Evolutionary conservation across 2,888 invertebrate genomes (phyloP).

Genomic region (Aromia moschata): DNA sequence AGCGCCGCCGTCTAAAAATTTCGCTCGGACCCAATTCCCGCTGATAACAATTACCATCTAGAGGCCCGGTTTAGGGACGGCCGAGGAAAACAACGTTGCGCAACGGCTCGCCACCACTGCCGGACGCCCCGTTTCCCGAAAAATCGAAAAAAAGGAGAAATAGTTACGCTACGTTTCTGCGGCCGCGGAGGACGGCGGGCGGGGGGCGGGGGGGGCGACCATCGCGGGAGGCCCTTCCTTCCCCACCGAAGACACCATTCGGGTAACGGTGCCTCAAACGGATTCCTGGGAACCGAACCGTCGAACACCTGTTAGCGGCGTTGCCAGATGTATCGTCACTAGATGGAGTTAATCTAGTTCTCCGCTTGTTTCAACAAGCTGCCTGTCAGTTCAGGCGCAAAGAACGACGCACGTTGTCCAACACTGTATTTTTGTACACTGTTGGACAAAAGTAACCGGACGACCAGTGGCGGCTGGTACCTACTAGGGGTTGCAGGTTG

Average conservation of each 20-base stretch:
- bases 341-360: too few species aligned
- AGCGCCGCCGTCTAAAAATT: too few species aligned
- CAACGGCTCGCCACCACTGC: background rate
- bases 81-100: background rate
- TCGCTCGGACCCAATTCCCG: conserved; percentile 9
- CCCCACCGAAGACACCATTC: background rate
- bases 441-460: too few species aligned
- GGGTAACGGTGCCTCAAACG: background rate
- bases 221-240: background rate
- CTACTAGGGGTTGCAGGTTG: too few species aligned
- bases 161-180: background rate
- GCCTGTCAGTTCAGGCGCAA: too few species aligned
- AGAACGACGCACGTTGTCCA: too few species aligned
- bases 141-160: background rate
- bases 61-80: conserved; percentile 5
- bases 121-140: background rate
- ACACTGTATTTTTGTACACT: too few species aligned
- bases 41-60: conserved; percentile 9
- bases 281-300: background rate
- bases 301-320: background rate
- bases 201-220: background rate
- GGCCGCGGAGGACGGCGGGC: background rate
- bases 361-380: too few species aligned
- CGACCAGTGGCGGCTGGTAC: too few species aligned
- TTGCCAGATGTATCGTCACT: too few species aligned